phyloP scores from a whole-genome alignment of 2,113 vertebrate genomes.

The Ursus arctos region DNA sequence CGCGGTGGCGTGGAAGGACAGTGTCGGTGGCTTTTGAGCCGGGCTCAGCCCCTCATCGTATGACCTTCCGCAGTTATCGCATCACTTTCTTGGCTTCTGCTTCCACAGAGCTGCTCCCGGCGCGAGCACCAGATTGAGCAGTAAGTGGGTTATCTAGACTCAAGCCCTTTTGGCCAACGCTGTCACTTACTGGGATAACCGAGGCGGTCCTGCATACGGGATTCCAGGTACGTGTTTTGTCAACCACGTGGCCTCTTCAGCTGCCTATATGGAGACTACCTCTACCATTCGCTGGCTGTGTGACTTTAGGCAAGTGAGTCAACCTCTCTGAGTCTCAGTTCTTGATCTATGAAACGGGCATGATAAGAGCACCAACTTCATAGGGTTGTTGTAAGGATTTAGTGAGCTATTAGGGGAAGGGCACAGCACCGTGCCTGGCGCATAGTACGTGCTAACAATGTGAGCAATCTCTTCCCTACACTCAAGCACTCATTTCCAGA shows the following conservation, averaged over 20 bases:
- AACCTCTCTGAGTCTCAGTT: neutral
- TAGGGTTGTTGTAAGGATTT: neutral
- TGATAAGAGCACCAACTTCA: neutral
- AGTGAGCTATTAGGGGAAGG: neutral
- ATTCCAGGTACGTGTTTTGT: neutral
- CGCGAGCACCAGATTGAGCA: neutral
- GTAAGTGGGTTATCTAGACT: neutral
- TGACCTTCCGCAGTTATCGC: neutral
- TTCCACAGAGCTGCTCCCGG: neutral
- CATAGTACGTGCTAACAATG: neutral
- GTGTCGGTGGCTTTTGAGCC: neutral
- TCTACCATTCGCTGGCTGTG: neutral
- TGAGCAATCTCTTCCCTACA: neutral
- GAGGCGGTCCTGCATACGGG: neutral
- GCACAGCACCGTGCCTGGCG: neutral
- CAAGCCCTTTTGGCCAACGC: neutral
- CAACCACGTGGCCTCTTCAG: neutral
- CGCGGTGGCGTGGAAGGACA: neutral
- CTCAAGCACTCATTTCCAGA: neutral
- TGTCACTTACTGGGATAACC: neutral
- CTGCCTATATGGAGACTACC: neutral
- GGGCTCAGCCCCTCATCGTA: neutral
- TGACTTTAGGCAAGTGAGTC: neutral
- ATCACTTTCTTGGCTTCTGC: neutral
- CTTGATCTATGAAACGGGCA: neutral